Conservation (phyloP, 2,797 vertebrate genomes). For the Cossypha polioptera region DNA sequence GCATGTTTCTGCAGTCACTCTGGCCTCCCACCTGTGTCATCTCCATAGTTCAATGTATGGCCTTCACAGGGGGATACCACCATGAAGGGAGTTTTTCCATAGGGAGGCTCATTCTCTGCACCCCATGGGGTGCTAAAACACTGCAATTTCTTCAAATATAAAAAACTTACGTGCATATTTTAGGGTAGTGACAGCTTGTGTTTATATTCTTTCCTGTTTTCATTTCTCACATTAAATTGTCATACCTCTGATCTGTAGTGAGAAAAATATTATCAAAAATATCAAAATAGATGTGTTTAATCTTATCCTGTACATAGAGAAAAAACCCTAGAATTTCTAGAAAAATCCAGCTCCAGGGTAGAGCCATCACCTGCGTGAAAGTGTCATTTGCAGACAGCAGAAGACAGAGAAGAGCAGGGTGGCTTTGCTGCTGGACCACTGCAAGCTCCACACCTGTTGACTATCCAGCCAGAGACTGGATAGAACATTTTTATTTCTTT, state of each 20-base stretch:
- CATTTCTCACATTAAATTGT: background rate
- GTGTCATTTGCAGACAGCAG: background rate
- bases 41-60: background rate
- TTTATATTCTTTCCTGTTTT: background rate
- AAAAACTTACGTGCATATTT: background rate
- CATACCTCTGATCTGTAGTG: background rate
- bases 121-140: rapidly evolving
- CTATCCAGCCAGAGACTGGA: background rate
- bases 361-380: background rate
- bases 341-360: background rate
- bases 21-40: background rate
- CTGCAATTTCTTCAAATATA: background rate
- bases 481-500: background rate
- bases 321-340: background rate
- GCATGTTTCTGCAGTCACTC: background rate
- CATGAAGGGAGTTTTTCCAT: background rate
- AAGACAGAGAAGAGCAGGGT: background rate
- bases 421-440: background rate
- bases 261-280: background rate
- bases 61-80: rapidly evolving
- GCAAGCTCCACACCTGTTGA: background rate
- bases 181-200: background rate
- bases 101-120: background rate
- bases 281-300: background rate
- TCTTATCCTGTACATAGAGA: background rate